phyloP scores from a whole-genome alignment of 2,113 vertebrate species.

The Cryptoleucopteryx plumbea region DNA sequence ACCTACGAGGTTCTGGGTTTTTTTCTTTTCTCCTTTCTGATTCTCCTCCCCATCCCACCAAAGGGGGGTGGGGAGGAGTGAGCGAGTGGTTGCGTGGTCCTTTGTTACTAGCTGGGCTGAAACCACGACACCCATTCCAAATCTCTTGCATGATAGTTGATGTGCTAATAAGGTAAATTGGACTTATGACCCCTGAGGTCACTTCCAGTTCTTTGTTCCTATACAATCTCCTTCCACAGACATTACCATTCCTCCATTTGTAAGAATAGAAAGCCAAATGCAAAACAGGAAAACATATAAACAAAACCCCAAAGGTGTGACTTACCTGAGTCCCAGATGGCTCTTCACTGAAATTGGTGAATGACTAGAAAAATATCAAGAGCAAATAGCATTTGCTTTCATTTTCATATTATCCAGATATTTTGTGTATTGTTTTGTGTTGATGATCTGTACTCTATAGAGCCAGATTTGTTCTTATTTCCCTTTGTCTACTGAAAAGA shows the following conservation, averaged over 20 bases:
- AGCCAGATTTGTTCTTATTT: not conserved
- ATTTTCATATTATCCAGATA: not conserved
- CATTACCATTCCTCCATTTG: not conserved
- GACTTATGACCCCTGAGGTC: not conserved
- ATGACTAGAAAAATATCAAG: not conserved
- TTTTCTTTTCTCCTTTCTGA: too few species aligned
- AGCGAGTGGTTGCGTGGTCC: too few species aligned
- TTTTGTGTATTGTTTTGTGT: not conserved
- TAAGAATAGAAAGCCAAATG: not conserved
- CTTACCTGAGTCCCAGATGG: not conserved
- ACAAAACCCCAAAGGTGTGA: not conserved
- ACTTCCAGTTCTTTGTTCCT: not conserved
- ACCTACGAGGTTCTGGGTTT: too few species aligned
- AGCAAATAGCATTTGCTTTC: not conserved
- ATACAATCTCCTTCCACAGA: not conserved
- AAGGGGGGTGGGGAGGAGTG: too few species aligned
- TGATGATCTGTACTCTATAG: not conserved
- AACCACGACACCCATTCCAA: not conserved
- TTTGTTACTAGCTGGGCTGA: too few species aligned
- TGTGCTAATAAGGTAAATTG: not conserved
- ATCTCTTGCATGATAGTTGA: not conserved
- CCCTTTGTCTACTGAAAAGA: not conserved
- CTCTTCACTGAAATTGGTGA: not conserved
- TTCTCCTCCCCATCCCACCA: too few species aligned
- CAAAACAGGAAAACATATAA: not conserved